Conservation (phyloP, 1,140 invertebrate species). For the Penaeus vannamei region DNA sequence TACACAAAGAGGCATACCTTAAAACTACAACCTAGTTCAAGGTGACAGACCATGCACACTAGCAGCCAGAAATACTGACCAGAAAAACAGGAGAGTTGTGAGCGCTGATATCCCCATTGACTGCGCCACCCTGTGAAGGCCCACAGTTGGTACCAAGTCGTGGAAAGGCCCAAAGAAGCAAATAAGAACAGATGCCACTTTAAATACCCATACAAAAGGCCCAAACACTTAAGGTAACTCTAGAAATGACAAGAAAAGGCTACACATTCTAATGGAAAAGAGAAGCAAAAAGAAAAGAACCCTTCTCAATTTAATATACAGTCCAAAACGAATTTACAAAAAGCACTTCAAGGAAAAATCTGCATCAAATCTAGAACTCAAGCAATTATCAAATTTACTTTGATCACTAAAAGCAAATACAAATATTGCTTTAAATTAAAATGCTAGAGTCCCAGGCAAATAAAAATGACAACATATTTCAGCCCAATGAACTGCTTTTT, state of each 20-base stretch:
- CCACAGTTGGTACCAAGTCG: constrained; percentile 51
- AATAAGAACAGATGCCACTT: constrained; percentile 25
- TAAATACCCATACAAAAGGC: constrained; percentile 1
- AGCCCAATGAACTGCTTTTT: too few species aligned
- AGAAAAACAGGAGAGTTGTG: constrained; percentile 50
- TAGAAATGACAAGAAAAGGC: constrained; percentile 13
- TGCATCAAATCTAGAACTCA: too few species aligned
- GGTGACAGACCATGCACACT: constrained; percentile 9
- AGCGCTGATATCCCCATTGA: constrained; percentile 46
- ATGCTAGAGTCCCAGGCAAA: too few species aligned
- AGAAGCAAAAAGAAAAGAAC: not conserved
- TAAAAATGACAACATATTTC: too few species aligned
- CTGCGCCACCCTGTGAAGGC: constrained; percentile 50
- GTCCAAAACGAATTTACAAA: too few species aligned
- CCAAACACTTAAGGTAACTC: constrained; percentile 16
- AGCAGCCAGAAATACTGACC: constrained; percentile 42
- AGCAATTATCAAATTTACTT: too few species aligned
- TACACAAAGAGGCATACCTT: too few species aligned
- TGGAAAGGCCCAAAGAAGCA: constrained; percentile 48
- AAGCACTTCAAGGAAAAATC: too few species aligned
- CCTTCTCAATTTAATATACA: not conserved
- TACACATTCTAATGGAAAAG: not conserved
- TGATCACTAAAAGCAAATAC: too few species aligned
- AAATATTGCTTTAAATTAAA: too few species aligned
- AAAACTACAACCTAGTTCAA: too few species aligned